Base-by-base conservation (phyloP, 2,797 vertebrate species). In the Ambastaia sidthimunki region DNA sequence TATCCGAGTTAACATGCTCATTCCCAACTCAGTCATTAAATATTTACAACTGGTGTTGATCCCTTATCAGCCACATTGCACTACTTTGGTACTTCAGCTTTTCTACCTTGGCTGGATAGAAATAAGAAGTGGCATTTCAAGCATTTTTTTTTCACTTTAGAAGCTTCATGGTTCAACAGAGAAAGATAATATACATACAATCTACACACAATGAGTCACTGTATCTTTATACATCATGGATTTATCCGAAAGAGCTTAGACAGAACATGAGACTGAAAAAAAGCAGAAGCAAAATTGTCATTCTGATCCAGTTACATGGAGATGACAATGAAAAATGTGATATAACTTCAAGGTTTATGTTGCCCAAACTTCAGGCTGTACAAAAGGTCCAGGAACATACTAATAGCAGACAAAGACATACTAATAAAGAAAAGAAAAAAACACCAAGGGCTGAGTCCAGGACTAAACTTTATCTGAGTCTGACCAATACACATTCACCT, bases 31-130 rank as follows among this genome's bases (percentile, higher is more conserved):
- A 41, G 19, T 48, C 67, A 65, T 47, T 12, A 67, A 74, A 80
- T 79, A 72, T 79, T 54, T 65, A 79, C 59, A 79, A 55, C 59
- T 76, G 44, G n/a, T 81, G 57, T 71, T 76, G 9, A 76, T 65
- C 73, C 59, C n/a, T 71, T 9, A 7, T 71, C 74, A 71, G 73
- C 59, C 80, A 74, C 66, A 52, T 74, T 68, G 79, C 54, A 71
- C 66, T 55, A 76, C 80, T 81, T 81, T 81, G 73, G 80, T 76
- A 71, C 73, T 76, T 81, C 55, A 76, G 74, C 74, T 81, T 71
- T 71, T 81, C 66, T 81, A 81, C 74, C 73, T 76, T 71, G 74
- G 80, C 80, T 76, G 80, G 67, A 70, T 71, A 76, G 67, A 76
- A 76, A 71, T 19, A 57, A 44, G 67, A 76, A 81, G 80, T 71